Percentiles rank a stretch among this genome's conserved stretches.
These are phyloP conservation scores for Nymphicus hollandicus DNA, from an alignment of 2,113 vertebrate genomes.

Conservation along the genomic window DNA sequence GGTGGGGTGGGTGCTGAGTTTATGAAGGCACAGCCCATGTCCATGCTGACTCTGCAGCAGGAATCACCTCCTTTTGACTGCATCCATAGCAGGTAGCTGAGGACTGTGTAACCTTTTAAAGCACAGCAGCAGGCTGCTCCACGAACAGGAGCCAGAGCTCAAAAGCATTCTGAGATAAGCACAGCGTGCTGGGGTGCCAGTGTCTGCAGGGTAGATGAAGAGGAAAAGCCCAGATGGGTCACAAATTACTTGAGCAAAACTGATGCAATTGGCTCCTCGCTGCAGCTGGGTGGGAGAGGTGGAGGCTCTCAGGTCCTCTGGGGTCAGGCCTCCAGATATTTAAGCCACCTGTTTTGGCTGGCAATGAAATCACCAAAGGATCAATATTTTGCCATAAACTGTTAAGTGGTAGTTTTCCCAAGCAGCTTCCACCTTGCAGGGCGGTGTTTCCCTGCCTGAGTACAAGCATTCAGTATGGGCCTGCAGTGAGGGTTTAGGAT, in stretches of 20 bases:
- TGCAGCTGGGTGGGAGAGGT: neutral
- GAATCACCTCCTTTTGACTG: neutral
- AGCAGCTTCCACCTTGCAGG: neutral
- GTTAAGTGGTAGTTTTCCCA: neutral
- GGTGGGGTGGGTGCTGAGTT: accelerated
- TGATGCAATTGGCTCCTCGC: neutral
- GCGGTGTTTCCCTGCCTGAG: neutral
- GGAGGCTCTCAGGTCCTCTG: neutral
- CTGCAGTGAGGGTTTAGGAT: neutral
- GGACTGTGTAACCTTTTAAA: neutral
- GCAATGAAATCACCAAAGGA: neutral
- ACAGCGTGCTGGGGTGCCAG: accelerated
- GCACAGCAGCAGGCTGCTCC: neutral
- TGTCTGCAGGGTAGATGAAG: neutral
- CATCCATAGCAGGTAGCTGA: neutral
- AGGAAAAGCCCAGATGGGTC: neutral
- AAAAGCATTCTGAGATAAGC: neutral
- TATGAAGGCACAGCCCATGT: neutral
- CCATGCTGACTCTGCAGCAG: neutral
- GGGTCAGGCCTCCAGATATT: neutral
- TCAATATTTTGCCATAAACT: neutral
- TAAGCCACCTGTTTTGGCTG: neutral
- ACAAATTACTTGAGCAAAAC: neutral
- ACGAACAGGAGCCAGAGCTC: neutral
- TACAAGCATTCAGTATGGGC: neutral